Conservation (phyloP, 2,797 vertebrate genomes). For the Sebastes goodei region DNA sequence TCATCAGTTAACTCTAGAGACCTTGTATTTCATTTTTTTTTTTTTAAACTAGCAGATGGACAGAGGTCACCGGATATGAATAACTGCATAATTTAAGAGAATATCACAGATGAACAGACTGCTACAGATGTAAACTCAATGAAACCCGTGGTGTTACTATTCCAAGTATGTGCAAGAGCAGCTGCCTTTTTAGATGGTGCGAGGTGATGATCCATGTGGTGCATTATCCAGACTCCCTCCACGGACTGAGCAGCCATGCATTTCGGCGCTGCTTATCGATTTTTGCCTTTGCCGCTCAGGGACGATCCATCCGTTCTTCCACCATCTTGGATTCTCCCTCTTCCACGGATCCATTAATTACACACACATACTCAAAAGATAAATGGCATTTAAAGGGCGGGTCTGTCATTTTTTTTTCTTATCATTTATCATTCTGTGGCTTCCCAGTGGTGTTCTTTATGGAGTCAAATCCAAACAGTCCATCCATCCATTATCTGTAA, state of each 20-base stretch:
- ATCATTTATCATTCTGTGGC: too few species aligned
- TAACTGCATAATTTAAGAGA: constrained; percentile 24
- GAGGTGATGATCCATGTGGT: constrained; percentile 32
- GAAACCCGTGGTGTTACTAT: neutral
- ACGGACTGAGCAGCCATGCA: constrained; percentile 18
- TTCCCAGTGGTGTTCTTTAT: too few species aligned
- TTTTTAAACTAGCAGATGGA: constrained; percentile 8
- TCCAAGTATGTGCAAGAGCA: neutral
- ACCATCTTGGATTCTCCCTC: neutral
- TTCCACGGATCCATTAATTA: neutral
- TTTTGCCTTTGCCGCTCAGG: neutral
- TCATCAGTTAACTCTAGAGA: neutral
- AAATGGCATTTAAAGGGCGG: neutral
- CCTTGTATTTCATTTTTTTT: neutral
- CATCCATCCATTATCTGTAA: too few species aligned
- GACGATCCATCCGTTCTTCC: neutral
- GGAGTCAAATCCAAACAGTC: too few species aligned
- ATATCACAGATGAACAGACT: neutral
- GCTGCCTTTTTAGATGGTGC: neutral
- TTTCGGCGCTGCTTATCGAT: constrained; percentile 28
- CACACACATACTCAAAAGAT: neutral
- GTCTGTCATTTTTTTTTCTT: too few species aligned
- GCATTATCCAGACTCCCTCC: constrained; percentile 30
- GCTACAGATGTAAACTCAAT: constrained; percentile 2
- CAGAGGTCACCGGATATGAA: constrained; percentile 6